phyloP scores from a whole-genome alignment of 2,797 vertebrate genomes.

The Miichthys miiuy region DNA sequence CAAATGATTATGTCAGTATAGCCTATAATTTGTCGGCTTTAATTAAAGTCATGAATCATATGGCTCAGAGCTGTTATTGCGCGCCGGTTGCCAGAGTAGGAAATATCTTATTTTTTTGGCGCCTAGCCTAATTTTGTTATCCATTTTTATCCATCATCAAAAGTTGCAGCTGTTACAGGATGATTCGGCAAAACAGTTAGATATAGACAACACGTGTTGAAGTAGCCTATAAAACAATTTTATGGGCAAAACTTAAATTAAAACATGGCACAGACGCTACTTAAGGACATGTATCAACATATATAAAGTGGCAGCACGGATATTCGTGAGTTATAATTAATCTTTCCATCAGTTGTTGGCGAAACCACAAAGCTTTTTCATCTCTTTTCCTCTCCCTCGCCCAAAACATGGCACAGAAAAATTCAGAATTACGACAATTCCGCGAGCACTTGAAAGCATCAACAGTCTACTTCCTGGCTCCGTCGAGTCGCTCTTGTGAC shows the following conservation, averaged over 20 bases:
- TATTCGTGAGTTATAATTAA: background rate
- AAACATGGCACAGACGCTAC: no score
- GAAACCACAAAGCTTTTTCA: background rate
- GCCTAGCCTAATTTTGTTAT: background rate
- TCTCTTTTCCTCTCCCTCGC: background rate
- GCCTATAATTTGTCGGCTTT: background rate
- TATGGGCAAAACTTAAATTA: background rate
- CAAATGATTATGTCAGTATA: background rate
- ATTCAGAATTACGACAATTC: slow-evolving; percentile 46
- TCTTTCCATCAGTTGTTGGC: background rate
- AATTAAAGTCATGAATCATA: background rate
- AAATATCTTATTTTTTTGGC: background rate
- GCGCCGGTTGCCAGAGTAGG: background rate
- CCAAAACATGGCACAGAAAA: background rate
- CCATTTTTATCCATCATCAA: background rate
- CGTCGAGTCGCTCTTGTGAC: slow-evolving; percentile 87
- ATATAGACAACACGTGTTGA: background rate
- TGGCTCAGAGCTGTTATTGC: no score
- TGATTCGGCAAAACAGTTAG: background rate
- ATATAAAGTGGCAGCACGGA: background rate
- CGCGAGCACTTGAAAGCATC: slow-evolving; percentile 69
- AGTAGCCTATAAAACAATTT: no score
- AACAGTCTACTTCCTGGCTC: slow-evolving; percentile 88
- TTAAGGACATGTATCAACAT: background rate
- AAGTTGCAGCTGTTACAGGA: background rate